Percentiles rank a stretch among this genome's conserved stretches.
phyloP scores from a whole-genome alignment of 1,140 invertebrate species.

The Cydia amplana region DNA sequence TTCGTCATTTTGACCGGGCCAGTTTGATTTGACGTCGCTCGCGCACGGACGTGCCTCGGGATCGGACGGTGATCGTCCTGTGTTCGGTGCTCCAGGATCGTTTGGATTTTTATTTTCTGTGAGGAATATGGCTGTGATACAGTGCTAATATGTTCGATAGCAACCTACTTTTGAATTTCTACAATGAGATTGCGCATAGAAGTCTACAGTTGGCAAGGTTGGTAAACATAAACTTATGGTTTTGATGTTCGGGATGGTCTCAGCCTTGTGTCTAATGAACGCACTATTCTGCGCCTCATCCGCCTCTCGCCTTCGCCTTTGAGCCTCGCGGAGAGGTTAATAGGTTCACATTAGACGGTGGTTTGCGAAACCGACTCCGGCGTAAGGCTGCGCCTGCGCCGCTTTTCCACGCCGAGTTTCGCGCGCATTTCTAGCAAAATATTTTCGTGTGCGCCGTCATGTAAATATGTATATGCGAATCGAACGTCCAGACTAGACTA shows the following conservation, averaged over 20 bases:
- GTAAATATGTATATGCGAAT: constrained; percentile 1
- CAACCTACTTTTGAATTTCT: constrained; percentile 75
- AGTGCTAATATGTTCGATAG: constrained; percentile 79
- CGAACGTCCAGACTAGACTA: not conserved
- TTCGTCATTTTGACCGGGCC: constrained; percentile 79
- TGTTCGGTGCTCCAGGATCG: constrained; percentile 72
- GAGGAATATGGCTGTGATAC: constrained; percentile 76
- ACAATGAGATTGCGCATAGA: constrained; percentile 78
- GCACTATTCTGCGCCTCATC: constrained; percentile 68
- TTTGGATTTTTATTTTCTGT: constrained; percentile 63
- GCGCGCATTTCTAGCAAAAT: constrained; percentile 61
- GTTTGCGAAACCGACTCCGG: constrained; percentile 74
- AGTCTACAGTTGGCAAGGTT: constrained; percentile 78
- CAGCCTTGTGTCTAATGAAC: constrained; percentile 77
- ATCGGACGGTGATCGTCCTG: constrained; percentile 74
- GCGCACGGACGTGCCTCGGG: constrained; percentile 75
- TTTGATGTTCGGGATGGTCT: constrained; percentile 57
- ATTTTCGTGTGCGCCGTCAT: constrained; percentile 21
- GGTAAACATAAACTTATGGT: constrained; percentile 60
- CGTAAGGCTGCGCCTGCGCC: constrained; percentile 59
- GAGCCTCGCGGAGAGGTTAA: constrained; percentile 77
- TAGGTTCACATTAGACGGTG: constrained; percentile 79
- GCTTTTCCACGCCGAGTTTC: constrained; percentile 70
- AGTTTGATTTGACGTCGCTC: constrained; percentile 77
- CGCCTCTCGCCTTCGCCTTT: constrained; percentile 75